Percentiles rank a stretch among this genome's conserved stretches.
phyloP scores from a whole-genome alignment of 2,888 invertebrate species.

The Oithona nana region DNA sequence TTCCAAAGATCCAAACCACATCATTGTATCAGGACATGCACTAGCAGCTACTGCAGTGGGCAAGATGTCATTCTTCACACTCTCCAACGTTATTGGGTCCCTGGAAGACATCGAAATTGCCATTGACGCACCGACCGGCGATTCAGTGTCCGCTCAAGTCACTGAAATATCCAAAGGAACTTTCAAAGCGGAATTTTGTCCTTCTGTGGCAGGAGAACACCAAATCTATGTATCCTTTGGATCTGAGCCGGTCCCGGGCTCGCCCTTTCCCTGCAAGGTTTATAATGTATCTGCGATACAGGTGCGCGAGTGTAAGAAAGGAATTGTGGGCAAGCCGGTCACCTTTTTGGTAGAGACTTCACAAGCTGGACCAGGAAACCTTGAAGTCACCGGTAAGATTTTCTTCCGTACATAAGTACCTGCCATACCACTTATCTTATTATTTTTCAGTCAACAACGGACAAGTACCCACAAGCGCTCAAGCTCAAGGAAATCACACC shows the following conservation, averaged over 20 bases:
- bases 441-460: conserved; percentile 61
- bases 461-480: conserved; percentile 84
- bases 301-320: conserved; percentile 71
- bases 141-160: conserved; percentile 71
- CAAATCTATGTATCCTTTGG: conserved; percentile 67
- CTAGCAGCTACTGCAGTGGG: conserved; percentile 36
- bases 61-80: conserved; percentile 34
- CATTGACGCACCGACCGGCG: conserved; percentile 87
- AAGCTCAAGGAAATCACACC: conserved; percentile 85
- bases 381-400: conserved; percentile 58
- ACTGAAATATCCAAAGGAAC: conserved; percentile 59
- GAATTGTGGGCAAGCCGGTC: conserved; percentile 71
- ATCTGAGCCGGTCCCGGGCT: conserved; percentile 54
- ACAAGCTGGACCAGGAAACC: conserved; percentile 91
- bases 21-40: conserved; percentile 41
- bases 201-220: conserved; percentile 75
- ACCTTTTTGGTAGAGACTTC: conserved; percentile 91
- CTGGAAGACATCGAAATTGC: conserved; percentile 86
- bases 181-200: conserved; percentile 77
- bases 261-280: conserved; percentile 84
- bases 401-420: background rate
- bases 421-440: background rate
- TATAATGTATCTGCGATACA: conserved; percentile 84
- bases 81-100: conserved; percentile 46
- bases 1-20: conserved; percentile 35